Evolutionary conservation across 1,140 invertebrate genomes (phyloP).

Genomic region (Lordiphosa mommai): DNA sequence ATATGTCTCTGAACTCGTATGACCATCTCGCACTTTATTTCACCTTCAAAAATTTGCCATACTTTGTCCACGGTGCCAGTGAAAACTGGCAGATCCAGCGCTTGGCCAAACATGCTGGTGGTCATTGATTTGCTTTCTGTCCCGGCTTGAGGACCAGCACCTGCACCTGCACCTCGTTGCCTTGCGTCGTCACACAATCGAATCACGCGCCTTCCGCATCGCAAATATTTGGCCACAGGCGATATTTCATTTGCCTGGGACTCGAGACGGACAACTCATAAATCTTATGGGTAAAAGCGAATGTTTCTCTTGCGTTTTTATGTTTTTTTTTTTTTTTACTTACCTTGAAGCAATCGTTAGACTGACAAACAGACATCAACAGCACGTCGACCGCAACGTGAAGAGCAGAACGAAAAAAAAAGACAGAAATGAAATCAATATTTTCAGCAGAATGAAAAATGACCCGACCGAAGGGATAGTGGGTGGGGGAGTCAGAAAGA

Average conservation of each 20-base stretch:
- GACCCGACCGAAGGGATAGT: slow-evolving; percentile 15
- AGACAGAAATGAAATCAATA: slow-evolving; percentile 58
- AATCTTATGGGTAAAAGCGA: slow-evolving; percentile 35
- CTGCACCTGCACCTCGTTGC: slow-evolving; percentile 15
- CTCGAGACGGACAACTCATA: slow-evolving; percentile 54
- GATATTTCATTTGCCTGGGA: slow-evolving; percentile 63
- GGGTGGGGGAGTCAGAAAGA: slow-evolving; percentile 14
- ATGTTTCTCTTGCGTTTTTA: slow-evolving; percentile 2
- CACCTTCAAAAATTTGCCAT: not conserved
- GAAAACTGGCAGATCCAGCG: slow-evolving; percentile 14
- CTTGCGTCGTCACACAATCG: slow-evolving; percentile 35
- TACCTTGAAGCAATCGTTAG: slow-evolving; percentile 64
- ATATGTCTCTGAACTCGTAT: too few species aligned
- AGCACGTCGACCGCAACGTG: slow-evolving; percentile 34
- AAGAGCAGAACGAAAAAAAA: not conserved
- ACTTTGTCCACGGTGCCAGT: slow-evolving; percentile 5
- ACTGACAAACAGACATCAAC: slow-evolving; percentile 75
- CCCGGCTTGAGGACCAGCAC: too few species aligned
- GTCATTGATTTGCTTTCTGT: slow-evolving; percentile 50
- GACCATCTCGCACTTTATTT: too few species aligned
- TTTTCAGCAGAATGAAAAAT: slow-evolving; percentile 73
- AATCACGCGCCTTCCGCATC: slow-evolving; percentile 53
- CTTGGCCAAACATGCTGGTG: slow-evolving; percentile 2
- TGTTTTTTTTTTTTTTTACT: slow-evolving; percentile 25
- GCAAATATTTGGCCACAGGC: slow-evolving; percentile 67